A percentile compares a stretch with the other conserved stretches of the same genome.
Evolutionary conservation across 2,797 vertebrate species (phyloP).

Genomic region (Artibeus jamaicensis): DNA sequence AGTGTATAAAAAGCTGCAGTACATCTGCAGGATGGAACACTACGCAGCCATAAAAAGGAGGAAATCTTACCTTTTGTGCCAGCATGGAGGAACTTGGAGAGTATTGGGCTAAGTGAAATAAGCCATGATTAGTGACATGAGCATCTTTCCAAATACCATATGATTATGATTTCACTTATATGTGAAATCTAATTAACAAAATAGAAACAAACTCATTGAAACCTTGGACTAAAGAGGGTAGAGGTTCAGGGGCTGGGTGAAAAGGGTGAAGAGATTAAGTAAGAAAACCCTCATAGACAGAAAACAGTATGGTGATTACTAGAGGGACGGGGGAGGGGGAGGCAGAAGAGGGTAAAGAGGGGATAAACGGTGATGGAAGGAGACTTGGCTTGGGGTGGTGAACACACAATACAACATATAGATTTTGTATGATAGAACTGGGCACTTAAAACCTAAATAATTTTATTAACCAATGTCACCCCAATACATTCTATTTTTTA

Average conservation of each 20-base stretch:
- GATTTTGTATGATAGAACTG: not conserved
- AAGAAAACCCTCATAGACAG: not conserved
- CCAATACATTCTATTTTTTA: not conserved
- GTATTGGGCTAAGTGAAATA: not conserved
- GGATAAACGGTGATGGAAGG: not conserved
- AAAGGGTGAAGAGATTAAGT: not conserved
- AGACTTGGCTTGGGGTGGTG: not conserved
- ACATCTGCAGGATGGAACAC: not conserved
- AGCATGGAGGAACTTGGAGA: not conserved
- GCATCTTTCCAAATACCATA: not conserved
- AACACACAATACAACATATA: not conserved
- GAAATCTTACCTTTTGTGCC: not conserved
- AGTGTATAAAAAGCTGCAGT: not conserved
- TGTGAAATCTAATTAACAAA: not conserved
- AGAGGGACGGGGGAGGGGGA: not conserved
- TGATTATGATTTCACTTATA: not conserved
- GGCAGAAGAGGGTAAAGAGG: not conserved
- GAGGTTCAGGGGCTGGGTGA: not conserved
- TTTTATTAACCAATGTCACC: not conserved
- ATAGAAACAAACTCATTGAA: not conserved
- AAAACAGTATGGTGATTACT: not conserved
- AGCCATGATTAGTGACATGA: not conserved
- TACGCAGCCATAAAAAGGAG: not conserved
- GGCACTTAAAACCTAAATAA: not conserved
- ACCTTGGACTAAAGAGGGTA: not conserved